Evolutionary conservation across 2,888 invertebrate genomes (phyloP), one percentile per base, ranked within the genome.

Genomic region (Acleris emargana): DNA sequence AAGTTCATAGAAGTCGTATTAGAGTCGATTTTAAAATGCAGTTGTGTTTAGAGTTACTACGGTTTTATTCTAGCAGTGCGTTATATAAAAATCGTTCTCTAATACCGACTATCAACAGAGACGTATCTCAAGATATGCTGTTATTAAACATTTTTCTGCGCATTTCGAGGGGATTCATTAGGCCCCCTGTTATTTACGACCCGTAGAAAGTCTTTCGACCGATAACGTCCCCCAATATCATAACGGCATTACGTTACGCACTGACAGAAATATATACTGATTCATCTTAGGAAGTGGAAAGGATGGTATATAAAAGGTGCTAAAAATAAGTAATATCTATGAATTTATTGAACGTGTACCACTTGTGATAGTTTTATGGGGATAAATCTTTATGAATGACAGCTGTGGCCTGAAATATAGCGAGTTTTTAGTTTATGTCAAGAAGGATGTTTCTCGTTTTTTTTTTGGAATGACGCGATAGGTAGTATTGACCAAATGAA

Each of bases 141-240:
- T 74, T 79, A 82, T 83, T 82, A 82, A 82, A 83, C 79, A 83
- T 82, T 84, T 86, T 84, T 82, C 74, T 80, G 78, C 76, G 76
- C 78, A 79, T 76, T 82, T 76, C 71, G 70, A 73, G 74, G 78
- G 86, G 81, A 52, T 53, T 62, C 86, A 87, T 87, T 38, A 38
- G 87, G 87, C 86, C 86, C 81, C 79, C 73, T 69, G 79, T 88
- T 87, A 88, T 88, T 88, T 88, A 88, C 76, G 84, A 81, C 77
- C 78, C 75, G 78, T 73, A 81, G 83, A 87, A 80, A 83, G 83
- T 80, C 75, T 78, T 81, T 77, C 82, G 83, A 82, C 76, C 81
- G 87, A 87, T 87, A 88, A 78, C 82, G 81, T 79, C 82, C 81
- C 77, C 80, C 82, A 83, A 87, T 84, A 86, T 87, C 80, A 87